Conservation (phyloP, 2,113 vertebrate genomes). For the Promerops cafer region DNA sequence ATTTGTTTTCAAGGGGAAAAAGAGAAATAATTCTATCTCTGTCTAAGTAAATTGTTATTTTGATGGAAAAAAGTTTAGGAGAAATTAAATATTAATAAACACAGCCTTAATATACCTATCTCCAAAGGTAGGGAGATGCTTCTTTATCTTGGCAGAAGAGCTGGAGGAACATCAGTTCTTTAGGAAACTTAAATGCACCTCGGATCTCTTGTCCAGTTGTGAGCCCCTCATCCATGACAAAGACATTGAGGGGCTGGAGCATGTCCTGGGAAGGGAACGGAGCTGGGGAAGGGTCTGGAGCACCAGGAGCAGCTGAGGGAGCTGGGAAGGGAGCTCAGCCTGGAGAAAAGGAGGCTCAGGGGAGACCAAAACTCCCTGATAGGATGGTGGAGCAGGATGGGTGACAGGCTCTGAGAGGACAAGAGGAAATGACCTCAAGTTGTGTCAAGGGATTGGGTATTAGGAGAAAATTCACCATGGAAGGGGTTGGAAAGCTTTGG, state of each 20-base stretch:
- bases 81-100: background rate
- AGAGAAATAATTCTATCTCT: background rate
- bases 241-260: accelerated
- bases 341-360: background rate
- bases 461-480: accelerated
- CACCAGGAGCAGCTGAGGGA: background rate
- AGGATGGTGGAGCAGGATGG: background rate
- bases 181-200: background rate
- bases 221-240: background rate
- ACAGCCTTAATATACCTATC: background rate
- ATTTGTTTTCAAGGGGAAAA: background rate
- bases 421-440: background rate
- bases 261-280: background rate
- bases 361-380: background rate
- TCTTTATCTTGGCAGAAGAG: background rate
- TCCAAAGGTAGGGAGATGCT: background rate
- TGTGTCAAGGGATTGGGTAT: background rate
- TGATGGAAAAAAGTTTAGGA: background rate
- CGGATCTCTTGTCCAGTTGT: accelerated
- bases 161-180: background rate
- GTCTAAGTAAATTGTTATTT: background rate
- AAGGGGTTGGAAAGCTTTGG: background rate
- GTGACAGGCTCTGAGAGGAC: background rate
- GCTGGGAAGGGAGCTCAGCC: background rate
- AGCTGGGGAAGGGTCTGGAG: background rate